These are phyloP conservation scores for Athene cunicularia DNA, from an alignment of 2,113 vertebrate genomes.

Conservation along the genomic window DNA sequence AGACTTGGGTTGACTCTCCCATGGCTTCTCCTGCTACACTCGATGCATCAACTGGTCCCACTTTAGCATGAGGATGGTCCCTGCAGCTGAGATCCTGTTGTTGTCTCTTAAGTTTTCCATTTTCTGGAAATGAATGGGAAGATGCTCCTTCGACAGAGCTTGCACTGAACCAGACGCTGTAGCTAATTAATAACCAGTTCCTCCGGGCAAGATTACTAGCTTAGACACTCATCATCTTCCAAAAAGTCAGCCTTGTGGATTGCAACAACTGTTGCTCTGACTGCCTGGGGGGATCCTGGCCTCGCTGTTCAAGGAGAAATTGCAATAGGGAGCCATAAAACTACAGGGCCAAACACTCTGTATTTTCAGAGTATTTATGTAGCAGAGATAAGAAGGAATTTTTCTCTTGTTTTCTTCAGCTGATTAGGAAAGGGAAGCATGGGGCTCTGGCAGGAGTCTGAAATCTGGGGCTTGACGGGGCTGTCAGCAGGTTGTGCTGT, in stretches of 20 bases:
- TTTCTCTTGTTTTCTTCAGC: neutral
- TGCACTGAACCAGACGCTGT: neutral
- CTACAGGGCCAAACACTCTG: neutral
- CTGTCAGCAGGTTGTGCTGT: neutral
- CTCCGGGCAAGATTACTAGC: neutral
- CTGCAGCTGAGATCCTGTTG: neutral
- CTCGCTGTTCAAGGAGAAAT: neutral
- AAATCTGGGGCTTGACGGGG: neutral
- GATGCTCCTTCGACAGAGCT: neutral
- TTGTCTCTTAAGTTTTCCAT: neutral
- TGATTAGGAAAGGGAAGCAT: neutral
- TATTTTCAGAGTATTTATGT: neutral
- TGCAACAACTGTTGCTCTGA: neutral
- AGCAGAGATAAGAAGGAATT: neutral
- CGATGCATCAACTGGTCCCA: neutral
- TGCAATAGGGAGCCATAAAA: neutral
- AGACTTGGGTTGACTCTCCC: neutral
- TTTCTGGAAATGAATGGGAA: neutral
- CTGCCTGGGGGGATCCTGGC: neutral
- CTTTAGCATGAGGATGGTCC: neutral
- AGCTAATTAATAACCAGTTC: slow-evolving; percentile 9
- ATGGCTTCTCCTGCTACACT: neutral
- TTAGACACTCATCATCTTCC: neutral
- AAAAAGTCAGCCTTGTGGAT: neutral
- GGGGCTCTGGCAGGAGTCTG: neutral